Evolutionary conservation across 2,797 vertebrate species (phyloP).

Genomic region (Luscinia luscinia): DNA sequence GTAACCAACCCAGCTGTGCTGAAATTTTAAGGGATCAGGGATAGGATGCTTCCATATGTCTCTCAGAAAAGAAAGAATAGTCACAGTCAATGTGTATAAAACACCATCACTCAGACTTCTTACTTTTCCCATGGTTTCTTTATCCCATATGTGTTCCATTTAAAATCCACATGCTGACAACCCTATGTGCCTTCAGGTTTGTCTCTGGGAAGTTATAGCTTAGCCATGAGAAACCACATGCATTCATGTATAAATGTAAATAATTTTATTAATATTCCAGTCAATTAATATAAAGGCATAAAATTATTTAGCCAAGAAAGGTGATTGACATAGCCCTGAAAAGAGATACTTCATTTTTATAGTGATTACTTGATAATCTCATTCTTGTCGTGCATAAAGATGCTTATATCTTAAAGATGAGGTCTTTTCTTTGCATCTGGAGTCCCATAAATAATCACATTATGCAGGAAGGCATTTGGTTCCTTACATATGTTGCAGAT

Average conservation of each 20-base stretch:
- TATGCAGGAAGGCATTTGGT: background rate
- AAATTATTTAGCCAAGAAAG: background rate
- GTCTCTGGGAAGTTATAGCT: background rate
- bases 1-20: background rate
- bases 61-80: background rate
- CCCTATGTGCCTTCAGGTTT: background rate
- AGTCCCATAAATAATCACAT: constrained; percentile 10
- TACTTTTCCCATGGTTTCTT: background rate
- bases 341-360: background rate
- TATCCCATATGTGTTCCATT: background rate
- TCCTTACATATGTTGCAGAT: background rate
- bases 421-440: constrained; percentile 10
- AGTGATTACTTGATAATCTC: constrained; percentile 7
- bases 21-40: background rate
- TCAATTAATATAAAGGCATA: background rate
- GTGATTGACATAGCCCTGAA: background rate
- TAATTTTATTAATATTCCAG: background rate
- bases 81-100: background rate
- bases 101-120: background rate
- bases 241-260: background rate
- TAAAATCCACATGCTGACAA: background rate
- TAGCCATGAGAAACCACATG: background rate
- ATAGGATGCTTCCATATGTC: background rate
- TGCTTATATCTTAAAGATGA: constrained; percentile 15
- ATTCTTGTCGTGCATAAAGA: background rate